Evolutionary conservation across 2,113 vertebrate genomes (phyloP).

Genomic region (Phainopepla nitens): DNA sequence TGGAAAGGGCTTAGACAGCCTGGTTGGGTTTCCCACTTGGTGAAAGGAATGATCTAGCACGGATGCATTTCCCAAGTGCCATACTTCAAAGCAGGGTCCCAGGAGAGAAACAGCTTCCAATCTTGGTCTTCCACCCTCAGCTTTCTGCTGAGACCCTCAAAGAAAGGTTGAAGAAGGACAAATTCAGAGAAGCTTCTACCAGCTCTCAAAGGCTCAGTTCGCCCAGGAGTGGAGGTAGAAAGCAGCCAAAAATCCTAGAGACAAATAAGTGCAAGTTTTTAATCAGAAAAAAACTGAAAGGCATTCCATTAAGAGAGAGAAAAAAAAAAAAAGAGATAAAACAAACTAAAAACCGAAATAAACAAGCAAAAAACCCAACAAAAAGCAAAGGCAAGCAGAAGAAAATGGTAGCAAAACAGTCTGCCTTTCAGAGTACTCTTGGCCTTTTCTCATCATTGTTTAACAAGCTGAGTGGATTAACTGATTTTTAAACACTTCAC

Average conservation of each 20-base stretch:
- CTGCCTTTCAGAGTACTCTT: neutral
- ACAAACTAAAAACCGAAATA: neutral
- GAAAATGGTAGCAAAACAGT: neutral
- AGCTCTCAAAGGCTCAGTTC: neutral
- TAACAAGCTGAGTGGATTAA: neutral
- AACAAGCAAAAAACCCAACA: too few relatives aligned
- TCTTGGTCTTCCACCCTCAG: neutral
- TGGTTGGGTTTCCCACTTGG: neutral
- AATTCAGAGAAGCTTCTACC: neutral
- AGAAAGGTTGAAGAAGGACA: neutral
- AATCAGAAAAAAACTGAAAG: neutral
- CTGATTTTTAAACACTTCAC: neutral
- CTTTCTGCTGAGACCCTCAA: neutral
- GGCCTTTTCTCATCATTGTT: neutral
- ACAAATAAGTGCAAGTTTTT: neutral
- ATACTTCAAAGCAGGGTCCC: neutral
- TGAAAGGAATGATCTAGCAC: neutral
- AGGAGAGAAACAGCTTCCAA: neutral
- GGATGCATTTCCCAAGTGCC: neutral
- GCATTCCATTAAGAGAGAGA: fast-evolving
- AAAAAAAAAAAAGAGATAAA: fast-evolving
- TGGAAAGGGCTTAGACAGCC: neutral
- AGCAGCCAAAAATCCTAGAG: neutral
- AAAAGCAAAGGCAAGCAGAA: neutral
- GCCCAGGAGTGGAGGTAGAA: neutral